Evolutionary conservation across 2,797 vertebrate species (phyloP), one percentile per base, ranked within the genome.

Genomic region (Anolis apletophallus): DNA sequence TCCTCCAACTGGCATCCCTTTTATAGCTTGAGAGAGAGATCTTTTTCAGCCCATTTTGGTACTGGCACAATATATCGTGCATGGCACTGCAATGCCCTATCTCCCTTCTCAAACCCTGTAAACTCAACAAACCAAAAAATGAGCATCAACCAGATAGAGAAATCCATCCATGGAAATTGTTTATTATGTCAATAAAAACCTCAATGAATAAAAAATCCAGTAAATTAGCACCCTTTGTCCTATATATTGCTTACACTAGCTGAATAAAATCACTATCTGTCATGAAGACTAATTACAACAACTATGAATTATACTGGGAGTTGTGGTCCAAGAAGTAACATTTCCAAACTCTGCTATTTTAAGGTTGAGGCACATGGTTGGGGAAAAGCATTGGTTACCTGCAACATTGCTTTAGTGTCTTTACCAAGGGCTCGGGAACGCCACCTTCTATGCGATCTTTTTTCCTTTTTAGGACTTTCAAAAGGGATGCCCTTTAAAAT

Each of bases 381-480:
- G 73, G 32, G 10, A 7, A 71, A 81, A 72, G 80, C 77, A 6
- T 71, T 14, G 78, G 23, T 92, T 96, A 99, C 98, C 98, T 99
- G 98, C 92, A 99, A 96, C 21, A 94, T 99, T 93, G 97, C 97
- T 97, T 99, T 99, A 92, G 96, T 93, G 85, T 99, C 99, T 97
- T 99, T 99, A 92, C 96, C 97, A 94, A 97, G 97, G 95, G 97
- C 97, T 96, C 98, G 98, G 89, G 97, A 93, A 85, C 97, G 96
- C 99, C 98, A 99, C 90, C 98, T 98, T 90, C 96, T 98, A 85
- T 97, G 97, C 73, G 96, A 92, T 94, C 98, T 97, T 94, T 99
- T 99, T 89, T 99, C 98, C 93, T 99, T 99, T 96, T 99, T 99
- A 40, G 98, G 98, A 95, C 98, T 99, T 96, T 99, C 98, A 93